Evolutionary conservation across 2,113 vertebrate species (phyloP).

Genomic region (Carassius gibelio): DNA sequence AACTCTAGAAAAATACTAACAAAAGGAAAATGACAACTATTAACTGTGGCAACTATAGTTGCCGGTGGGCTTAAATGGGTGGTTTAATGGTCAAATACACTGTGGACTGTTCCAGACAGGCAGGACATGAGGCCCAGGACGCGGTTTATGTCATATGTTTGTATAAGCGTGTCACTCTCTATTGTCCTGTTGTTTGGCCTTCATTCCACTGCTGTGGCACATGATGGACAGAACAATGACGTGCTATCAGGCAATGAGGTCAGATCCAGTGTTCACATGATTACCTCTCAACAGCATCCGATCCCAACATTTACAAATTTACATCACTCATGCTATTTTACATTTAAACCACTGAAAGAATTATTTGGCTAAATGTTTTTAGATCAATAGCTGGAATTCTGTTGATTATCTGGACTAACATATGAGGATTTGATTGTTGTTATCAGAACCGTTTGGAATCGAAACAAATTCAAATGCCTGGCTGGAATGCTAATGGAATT

Average conservation of each 20-base stretch:
- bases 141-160: slow-evolving; percentile 26
- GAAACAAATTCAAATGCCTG: background rate
- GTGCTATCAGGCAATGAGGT: background rate
- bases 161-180: slow-evolving; percentile 13
- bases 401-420: background rate
- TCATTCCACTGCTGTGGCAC: background rate
- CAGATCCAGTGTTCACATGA: background rate
- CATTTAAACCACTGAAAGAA: background rate
- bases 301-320: background rate
- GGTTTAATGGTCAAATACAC: too few species aligned
- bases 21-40: too few species aligned
- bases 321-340: background rate
- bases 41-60: too few species aligned
- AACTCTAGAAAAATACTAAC: too few species aligned
- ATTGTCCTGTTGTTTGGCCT: slow-evolving; percentile 20
- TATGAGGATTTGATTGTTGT: background rate
- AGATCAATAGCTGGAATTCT: background rate
- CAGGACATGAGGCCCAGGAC: background rate
- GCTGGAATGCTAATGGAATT: background rate
- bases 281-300: background rate
- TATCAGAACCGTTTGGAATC: background rate
- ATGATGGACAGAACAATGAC: slow-evolving; percentile 13
- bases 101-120: background rate
- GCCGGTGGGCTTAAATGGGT: too few species aligned
- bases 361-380: background rate